These are phyloP conservation scores for Endotricha flammealis DNA, from an alignment of 2,888 invertebrate species.

Conservation along the genomic window DNA sequence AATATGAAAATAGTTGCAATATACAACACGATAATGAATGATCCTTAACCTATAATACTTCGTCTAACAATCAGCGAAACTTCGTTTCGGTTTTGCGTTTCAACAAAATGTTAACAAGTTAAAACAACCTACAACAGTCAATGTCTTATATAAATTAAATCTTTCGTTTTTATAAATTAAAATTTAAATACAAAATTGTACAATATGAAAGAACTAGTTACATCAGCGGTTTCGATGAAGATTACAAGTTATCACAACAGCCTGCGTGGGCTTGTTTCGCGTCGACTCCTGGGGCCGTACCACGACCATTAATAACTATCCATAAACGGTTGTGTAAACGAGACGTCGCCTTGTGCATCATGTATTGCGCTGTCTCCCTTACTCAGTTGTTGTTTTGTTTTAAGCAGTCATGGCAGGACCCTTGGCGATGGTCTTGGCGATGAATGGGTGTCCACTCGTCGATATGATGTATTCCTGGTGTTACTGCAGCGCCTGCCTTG, in stretches of 20 bases:
- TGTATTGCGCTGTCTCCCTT: too few species aligned
- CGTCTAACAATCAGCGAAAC: slow-evolving; percentile 38
- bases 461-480: slow-evolving; percentile 11
- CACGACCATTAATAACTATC: too few species aligned
- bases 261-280: too few species aligned
- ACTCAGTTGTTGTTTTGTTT: too few species aligned
- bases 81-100: slow-evolving; percentile 33
- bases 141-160: slow-evolving; percentile 28
- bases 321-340: too few species aligned
- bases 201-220: slow-evolving; percentile 56
- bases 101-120: slow-evolving; percentile 29
- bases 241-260: slow-evolving; percentile 33
- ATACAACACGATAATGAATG: slow-evolving; percentile 51
- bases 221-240: slow-evolving; percentile 32
- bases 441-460: slow-evolving; percentile 6
- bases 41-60: slow-evolving; percentile 61
- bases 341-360: too few species aligned
- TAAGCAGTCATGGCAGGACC: too few species aligned
- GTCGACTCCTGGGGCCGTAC: too few species aligned
- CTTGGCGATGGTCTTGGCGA: too few species aligned
- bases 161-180: slow-evolving; percentile 42
- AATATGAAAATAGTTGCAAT: slow-evolving; percentile 57
- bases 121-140: slow-evolving; percentile 47
- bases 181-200: slow-evolving; percentile 51
- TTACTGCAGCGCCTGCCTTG: slow-evolving; percentile 83